Evolutionary conservation across 53 echinoderm and acorn worm species (phyloP), one percentile per base, ranked within the genome.

Genomic region (Henricia sp.): DNA sequence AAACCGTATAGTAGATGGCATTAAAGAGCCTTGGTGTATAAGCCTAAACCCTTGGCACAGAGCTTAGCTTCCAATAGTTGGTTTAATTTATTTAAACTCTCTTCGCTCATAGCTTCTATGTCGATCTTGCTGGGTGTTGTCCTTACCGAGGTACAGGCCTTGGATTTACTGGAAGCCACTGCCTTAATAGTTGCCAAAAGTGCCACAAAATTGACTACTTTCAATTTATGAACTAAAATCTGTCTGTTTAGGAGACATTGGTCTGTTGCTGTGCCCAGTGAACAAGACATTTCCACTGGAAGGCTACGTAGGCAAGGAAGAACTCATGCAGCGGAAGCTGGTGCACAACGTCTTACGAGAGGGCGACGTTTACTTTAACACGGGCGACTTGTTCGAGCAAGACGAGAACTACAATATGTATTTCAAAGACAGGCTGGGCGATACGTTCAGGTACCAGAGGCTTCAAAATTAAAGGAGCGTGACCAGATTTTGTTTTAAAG

Each of bases 291-390:
- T 84, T 29, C 59, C 57, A 23, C 60, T 92, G 3, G 88, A 92
- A 11, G 95, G 95, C 6, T 95, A 95, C 68, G 37, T 78, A 9
- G 95, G 85, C 3, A 64, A 92, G 17, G 76, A 86, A 36, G 32
- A 37, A 8, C 46, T 84, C 38, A 95, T 90, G 17, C 73, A 90
- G 86, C 90, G 70, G 77, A 95, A 95, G 60, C 85, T 95, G 21
- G 67, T 93, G 6, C 68, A 70, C 20, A 84, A 93, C 54, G 95
- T 95, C 33, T 77, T 73, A 54, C 71, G 68, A 58, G 67, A 75
- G 2, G 95, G 95, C 11, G 95, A 95, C 60, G 39, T 74, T 37
- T 95, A 84, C 84, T 95, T 95, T 78, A 95, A 95, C 83, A 93
- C 92, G 2, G 95, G 95, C 6, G 95, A 95, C 56, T 75, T 93